Evolutionary conservation across 1,140 invertebrate genomes (phyloP).

Genomic region (Maconellicoccus hirsutus): DNA sequence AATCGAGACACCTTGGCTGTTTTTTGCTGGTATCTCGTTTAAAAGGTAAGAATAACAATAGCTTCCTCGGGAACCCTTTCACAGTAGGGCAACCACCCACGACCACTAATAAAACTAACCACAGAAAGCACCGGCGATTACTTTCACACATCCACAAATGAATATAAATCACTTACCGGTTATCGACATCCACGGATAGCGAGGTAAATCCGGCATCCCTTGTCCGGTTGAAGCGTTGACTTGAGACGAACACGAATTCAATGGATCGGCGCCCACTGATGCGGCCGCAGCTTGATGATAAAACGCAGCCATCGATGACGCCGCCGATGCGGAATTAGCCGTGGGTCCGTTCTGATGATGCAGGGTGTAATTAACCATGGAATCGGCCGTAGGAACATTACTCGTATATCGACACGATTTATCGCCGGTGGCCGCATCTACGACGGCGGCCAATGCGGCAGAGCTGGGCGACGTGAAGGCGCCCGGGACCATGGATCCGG

Average conservation of each 20-base stretch:
- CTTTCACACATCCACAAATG: too few relatives aligned
- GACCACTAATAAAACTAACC: too few relatives aligned
- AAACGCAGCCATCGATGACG: constrained; percentile 67
- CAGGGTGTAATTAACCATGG: constrained; percentile 67
- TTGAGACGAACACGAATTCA: constrained; percentile 48
- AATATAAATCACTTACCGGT: constrained; percentile 56
- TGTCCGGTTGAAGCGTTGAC: constrained; percentile 48
- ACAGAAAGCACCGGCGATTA: too few relatives aligned
- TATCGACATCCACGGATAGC: constrained; percentile 95
- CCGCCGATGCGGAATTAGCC: constrained; percentile 47
- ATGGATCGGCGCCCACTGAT: constrained; percentile 48
- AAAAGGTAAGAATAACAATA: too few relatives aligned
- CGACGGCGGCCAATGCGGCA: constrained; percentile 47
- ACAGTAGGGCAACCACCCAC: too few relatives aligned
- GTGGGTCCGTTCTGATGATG: constrained; percentile 54
- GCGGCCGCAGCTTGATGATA: constrained; percentile 67
- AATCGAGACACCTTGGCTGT: too few relatives aligned
- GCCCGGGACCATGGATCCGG: constrained; percentile 45
- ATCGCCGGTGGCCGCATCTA: constrained; percentile 46
- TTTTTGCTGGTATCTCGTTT: too few relatives aligned
- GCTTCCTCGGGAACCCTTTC: too few relatives aligned
- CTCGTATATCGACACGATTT: constrained; percentile 66
- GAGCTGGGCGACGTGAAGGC: constrained; percentile 40
- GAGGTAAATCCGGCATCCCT: constrained; percentile 72
- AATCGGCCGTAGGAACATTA: constrained; percentile 51